A percentile compares a stretch with the other conserved stretches of the same genome.
phyloP scores from a whole-genome alignment of 1,140 invertebrate genomes.

The Drosophila eugracilis region DNA sequence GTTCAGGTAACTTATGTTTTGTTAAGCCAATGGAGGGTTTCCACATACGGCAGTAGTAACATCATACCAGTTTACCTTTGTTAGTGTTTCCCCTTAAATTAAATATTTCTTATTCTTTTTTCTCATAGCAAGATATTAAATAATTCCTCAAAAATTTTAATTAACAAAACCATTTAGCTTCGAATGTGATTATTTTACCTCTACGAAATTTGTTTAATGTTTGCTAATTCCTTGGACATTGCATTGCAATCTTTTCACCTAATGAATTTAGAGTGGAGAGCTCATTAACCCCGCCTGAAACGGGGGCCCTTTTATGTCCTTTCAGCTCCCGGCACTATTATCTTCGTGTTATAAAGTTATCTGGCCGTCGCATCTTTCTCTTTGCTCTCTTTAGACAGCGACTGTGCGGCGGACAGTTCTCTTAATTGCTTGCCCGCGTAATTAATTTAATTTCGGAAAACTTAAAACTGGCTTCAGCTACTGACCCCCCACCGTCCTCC shows the following conservation, averaged over 20 bases:
- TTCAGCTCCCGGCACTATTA: constrained; percentile 60
- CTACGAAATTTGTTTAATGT: constrained; percentile 4
- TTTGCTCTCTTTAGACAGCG: constrained; percentile 1
- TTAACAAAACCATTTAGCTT: not conserved
- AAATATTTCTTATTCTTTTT: not conserved
- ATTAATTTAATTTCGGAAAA: constrained; percentile 73
- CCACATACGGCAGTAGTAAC: too few species aligned
- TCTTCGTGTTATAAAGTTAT: constrained; percentile 62
- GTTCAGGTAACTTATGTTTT: not conserved
- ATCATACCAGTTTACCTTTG: too few species aligned
- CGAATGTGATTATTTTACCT: not conserved
- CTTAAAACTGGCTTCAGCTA: constrained; percentile 58
- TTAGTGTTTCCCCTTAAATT: too few species aligned
- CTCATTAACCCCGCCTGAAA: constrained; percentile 31
- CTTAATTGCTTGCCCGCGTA: constrained; percentile 75
- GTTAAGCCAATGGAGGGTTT: not conserved
- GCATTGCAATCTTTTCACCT: constrained; percentile 27
- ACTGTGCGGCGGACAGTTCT: constrained; percentile 61
- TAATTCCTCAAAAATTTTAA: not conserved
- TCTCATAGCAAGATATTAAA: too few species aligned
- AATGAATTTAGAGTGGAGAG: constrained; percentile 32
- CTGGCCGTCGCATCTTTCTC: constrained; percentile 38
- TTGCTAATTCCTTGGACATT: constrained; percentile 6
- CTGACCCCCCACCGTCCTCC: constrained; percentile 4
- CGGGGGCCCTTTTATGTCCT: constrained; percentile 30